Evolutionary conservation across 2,113 vertebrate genomes (phyloP).

Genomic region (Pan troglodytes): NHGRI_mPanTro3-v2.1_pri NC_072407.2:104045501-104046000

Average conservation of each 20-base stretch:
- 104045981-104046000: background rate
- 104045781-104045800: background rate
- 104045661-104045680: slow-evolving; percentile 19
- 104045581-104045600: background rate
- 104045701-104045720: background rate
- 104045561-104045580: background rate
- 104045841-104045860: background rate
- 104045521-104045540: background rate
- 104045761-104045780: background rate
- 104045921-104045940: background rate
- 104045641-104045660: background rate
- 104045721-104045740: background rate
- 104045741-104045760: background rate
- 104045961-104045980: background rate
- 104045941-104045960: background rate
- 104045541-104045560: background rate
- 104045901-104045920: background rate
- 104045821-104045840: background rate
- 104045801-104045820: background rate
- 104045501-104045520: background rate
- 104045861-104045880: background rate
- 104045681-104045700: background rate
- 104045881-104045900: background rate
- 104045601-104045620: background rate
- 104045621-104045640: background rate